Base-by-base conservation (phyloP, 2,797 vertebrate species). In the Mionectes olivaceus region DNA sequence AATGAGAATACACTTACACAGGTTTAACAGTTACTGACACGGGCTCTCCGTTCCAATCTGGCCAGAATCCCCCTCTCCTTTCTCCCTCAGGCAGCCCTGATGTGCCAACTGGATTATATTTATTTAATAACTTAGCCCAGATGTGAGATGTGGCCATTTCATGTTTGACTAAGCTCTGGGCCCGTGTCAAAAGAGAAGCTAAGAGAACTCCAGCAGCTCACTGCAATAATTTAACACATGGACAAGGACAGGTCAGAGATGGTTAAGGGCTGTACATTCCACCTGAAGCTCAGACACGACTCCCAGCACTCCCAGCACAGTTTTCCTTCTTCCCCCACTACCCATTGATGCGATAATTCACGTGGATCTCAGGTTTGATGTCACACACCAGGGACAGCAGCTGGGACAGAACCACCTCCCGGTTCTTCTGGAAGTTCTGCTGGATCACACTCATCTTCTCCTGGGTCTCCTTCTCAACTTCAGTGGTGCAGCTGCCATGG, bases 361-460 rank as follows among this genome's bases (percentile, higher is more conserved):
- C 89, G 0, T 98, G 98, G 93, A 98, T 98, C 92, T 98, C 97
- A 4, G 98, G 98, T 57, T 96, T 98, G 94, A 98, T 98, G 69
- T 98, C 98, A 6, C 97, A 98, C 89, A 98, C 98, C 4, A 98
- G 94, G 1, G 96, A 93, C 91, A 98, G 73, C 60, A 98, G 95
- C 78, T 98, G 97, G 68, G 97, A 97, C 43, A 98, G 96, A 35
- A 98, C 98, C 46, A 97, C 91, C 57, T 98, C 98, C 11, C 97
- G 93, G 92, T 98, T 98, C 96, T 97, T 97, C 94, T 83, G 96
- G 96, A 98, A 98, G 96, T 98, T 98, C 80, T 89, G 96, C 93
- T 98, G 97, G 67, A 98, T 98, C 8, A 98, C 24, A 0, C 91
- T 93, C 97, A 98, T 98, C 97, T 98, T 98, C 43, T 98, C 97